These are phyloP conservation scores for Drosophila setosimentum DNA, from an alignment of 2,888 invertebrate genomes.

Conservation along the genomic window DNA sequence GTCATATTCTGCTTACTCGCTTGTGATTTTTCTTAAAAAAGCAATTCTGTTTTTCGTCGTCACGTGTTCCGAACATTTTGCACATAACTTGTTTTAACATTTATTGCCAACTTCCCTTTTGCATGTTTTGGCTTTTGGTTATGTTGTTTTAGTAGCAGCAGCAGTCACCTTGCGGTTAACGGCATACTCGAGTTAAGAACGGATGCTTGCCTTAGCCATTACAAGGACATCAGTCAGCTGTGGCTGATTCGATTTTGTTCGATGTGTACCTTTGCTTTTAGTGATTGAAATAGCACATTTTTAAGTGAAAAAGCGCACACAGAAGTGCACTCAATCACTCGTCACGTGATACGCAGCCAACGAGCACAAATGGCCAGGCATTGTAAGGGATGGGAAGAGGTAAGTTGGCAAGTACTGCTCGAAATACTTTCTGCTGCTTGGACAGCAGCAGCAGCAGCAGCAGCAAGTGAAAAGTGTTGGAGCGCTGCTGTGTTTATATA, in stretches of 20 bases:
- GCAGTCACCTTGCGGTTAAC: slow-evolving; percentile 60
- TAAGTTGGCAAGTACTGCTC: slow-evolving; percentile 26
- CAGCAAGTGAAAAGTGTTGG: slow-evolving; percentile 58
- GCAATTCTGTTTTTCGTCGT: slow-evolving; percentile 31
- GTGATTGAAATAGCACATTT: slow-evolving; percentile 82
- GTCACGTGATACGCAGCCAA: slow-evolving; percentile 69
- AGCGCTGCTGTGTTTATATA: slow-evolving; percentile 70
- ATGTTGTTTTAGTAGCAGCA: slow-evolving; percentile 45
- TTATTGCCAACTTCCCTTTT: slow-evolving; percentile 77
- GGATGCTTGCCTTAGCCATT: slow-evolving; percentile 13
- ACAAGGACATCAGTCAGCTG: slow-evolving; percentile 55
- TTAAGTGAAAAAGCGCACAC: slow-evolving; percentile 80
- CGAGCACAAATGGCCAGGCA: slow-evolving; percentile 6
- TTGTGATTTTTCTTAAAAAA: slow-evolving; percentile 13
- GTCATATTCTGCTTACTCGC: neutral
- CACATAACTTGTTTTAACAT: slow-evolving; percentile 77
- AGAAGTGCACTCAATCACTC: slow-evolving; percentile 79
- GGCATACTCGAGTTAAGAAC: slow-evolving; percentile 11
- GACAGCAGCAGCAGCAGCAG: slow-evolving; percentile 43
- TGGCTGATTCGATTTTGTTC: slow-evolving; percentile 72
- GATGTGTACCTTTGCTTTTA: slow-evolving; percentile 75
- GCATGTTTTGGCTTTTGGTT: slow-evolving; percentile 24
- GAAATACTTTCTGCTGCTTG: slow-evolving; percentile 57
- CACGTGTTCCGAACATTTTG: slow-evolving; percentile 74
- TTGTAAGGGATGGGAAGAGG: neutral